Percentiles rank a stretch among this genome's conserved stretches.
Evolutionary conservation across 2,113 vertebrate genomes (phyloP).

Genomic region (Phocoena phocoena): DNA sequence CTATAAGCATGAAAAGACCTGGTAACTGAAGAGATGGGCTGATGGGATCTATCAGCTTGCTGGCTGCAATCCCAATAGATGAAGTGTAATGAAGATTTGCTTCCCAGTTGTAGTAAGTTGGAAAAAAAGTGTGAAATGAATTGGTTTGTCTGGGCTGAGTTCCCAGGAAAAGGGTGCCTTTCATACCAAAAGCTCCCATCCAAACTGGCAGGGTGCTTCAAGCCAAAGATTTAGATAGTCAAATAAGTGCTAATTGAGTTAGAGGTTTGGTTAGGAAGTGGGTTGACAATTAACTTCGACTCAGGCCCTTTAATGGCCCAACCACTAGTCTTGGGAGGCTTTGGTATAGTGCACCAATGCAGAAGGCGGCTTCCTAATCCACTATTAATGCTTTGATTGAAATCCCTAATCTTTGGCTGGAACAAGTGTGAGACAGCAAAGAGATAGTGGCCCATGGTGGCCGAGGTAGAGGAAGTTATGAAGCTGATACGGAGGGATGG

Average conservation of each 20-base stretch:
- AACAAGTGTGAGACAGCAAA: constrained; percentile 59
- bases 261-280: constrained; percentile 77
- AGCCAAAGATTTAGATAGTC: constrained; percentile 74
- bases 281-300: constrained; percentile 71
- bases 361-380: constrained; percentile 49
- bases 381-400: constrained; percentile 21
- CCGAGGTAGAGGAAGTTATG: neutral
- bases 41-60: constrained; percentile 24
- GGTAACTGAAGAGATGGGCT: neutral
- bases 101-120: constrained; percentile 67
- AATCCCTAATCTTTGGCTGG: constrained; percentile 32
- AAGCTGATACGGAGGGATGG: neutral
- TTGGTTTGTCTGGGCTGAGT: constrained; percentile 71
- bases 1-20: neutral
- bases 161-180: constrained; percentile 75
- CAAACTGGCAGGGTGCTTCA: constrained; percentile 72
- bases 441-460: neutral
- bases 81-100: constrained; percentile 45
- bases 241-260: constrained; percentile 79
- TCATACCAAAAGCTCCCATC: constrained; percentile 69
- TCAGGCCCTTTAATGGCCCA: constrained; percentile 25
- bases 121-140: constrained; percentile 73
- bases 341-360: neutral
- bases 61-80: constrained; percentile 57
- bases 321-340: neutral